Conservation (phyloP, 2,888 invertebrate genomes). For the Dolomedes plantarius region DNA sequence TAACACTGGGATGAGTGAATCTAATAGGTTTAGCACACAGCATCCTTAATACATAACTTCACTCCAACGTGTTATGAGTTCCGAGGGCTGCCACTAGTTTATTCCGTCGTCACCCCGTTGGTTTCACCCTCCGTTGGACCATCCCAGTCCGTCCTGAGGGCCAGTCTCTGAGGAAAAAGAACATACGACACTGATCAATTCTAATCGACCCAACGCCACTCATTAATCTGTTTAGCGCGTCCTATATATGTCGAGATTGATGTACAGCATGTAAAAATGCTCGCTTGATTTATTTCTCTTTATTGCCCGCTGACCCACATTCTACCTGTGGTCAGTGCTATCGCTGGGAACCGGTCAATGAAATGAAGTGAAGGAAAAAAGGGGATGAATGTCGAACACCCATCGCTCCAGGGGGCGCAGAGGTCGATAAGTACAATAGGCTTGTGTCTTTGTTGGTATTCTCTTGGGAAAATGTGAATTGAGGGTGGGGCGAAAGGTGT, state of each 20-base stretch:
- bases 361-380: neutral
- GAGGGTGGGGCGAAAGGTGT: neutral
- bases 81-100: too few relatives aligned
- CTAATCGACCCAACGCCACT: neutral
- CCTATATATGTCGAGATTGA: constrained; percentile 50
- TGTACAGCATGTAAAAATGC: constrained; percentile 22
- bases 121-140: too few relatives aligned
- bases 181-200: neutral
- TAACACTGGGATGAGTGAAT: too few relatives aligned
- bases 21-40: too few relatives aligned
- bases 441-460: neutral
- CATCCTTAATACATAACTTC: too few relatives aligned
- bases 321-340: constrained; percentile 16
- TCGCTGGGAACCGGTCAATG: constrained; percentile 26
- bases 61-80: too few relatives aligned
- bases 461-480: neutral
- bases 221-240: constrained; percentile 24
- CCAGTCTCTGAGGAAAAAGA: too few relatives aligned
- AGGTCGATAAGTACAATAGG: constrained; percentile 25
- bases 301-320: constrained; percentile 50
- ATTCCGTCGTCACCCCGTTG: too few relatives aligned
- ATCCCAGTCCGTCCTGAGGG: too few relatives aligned
- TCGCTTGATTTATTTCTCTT: constrained; percentile 34
- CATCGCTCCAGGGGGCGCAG: constrained; percentile 44
- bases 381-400: constrained; percentile 50